Percentiles rank a stretch among this genome's conserved stretches.
phyloP scores from a whole-genome alignment of 2,113 vertebrate species.

The Marcusenius ussheri region DNA sequence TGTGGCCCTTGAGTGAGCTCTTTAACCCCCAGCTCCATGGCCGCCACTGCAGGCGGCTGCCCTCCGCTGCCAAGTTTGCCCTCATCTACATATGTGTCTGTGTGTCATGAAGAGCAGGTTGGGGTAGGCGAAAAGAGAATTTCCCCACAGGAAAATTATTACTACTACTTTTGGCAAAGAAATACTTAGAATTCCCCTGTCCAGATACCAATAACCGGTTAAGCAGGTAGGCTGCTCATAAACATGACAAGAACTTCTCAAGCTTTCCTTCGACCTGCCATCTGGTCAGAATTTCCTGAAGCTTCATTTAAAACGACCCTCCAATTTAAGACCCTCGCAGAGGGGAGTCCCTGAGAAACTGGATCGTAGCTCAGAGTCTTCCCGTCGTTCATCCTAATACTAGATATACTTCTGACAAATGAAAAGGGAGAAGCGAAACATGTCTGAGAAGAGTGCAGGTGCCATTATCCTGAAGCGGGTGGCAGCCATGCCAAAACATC shows the following conservation, averaged over 20 bases:
- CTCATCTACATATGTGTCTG: neutral
- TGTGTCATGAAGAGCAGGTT: neutral
- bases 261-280: neutral
- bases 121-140: neutral
- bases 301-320: neutral
- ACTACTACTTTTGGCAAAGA: neutral
- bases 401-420: neutral
- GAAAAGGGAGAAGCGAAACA: neutral
- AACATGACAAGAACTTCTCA: neutral
- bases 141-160: neutral
- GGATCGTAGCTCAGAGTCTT: neutral
- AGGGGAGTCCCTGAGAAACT: neutral
- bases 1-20: neutral
- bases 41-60: neutral
- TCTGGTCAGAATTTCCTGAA: neutral
- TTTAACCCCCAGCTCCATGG: neutral
- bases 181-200: neutral
- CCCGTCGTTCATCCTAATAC: neutral
- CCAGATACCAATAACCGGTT: neutral
- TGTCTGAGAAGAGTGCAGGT: neutral
- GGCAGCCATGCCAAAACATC: neutral
- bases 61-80: neutral
- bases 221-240: neutral
- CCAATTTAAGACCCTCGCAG: neutral
- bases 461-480: neutral